These are phyloP conservation scores for Myripristis jacobus DNA, from an alignment of 2,797 vertebrate genomes.

Conservation along the genomic window DNA sequence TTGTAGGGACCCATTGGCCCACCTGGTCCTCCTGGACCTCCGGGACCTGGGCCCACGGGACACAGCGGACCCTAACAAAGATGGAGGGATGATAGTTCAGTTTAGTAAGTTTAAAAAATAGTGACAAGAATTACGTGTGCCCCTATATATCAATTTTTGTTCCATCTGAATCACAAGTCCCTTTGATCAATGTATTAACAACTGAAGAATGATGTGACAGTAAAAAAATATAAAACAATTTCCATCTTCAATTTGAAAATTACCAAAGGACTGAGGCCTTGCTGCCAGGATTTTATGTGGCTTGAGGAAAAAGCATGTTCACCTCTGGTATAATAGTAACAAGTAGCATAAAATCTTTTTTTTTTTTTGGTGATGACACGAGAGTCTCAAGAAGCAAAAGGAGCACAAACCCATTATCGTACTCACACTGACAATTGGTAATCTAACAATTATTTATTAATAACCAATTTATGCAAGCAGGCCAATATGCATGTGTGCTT, in stretches of 20 bases:
- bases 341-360: too few species aligned
- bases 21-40: constrained; percentile 87
- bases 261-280: too few species aligned
- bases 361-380: too few species aligned
- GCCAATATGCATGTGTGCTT: too few species aligned
- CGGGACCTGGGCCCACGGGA: constrained; percentile 89
- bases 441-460: too few species aligned
- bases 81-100: constrained; percentile 2
- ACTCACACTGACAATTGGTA: too few species aligned
- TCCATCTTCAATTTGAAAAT: background rate
- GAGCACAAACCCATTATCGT: too few species aligned
- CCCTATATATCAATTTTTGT: background rate
- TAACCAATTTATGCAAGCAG: too few species aligned
- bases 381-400: too few species aligned
- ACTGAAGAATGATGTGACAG: background rate
- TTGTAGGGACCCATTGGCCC: constrained; percentile 95
- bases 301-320: too few species aligned
- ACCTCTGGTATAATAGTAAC: too few species aligned
- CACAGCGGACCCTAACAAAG: constrained; percentile 88
- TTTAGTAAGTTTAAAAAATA: background rate
- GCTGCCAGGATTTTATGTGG: too few species aligned
- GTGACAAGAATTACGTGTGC: background rate
- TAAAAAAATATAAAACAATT: background rate
- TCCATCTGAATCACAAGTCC: background rate
- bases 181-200: background rate